Conservation (phyloP, 2,797 vertebrate genomes). For the Pampus argenteus region DNA sequence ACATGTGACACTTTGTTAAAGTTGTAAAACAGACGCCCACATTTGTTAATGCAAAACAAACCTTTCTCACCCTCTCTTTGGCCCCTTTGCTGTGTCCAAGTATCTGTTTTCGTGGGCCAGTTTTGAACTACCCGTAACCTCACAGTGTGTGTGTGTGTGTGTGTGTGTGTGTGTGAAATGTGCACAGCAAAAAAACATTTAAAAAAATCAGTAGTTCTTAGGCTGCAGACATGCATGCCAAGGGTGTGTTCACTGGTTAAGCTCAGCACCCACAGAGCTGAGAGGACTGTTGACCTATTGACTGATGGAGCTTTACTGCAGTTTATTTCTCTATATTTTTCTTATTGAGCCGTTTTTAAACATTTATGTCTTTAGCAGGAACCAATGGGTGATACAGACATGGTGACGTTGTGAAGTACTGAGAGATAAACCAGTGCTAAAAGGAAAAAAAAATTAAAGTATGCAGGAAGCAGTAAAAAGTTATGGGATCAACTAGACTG, state of each 20-base stretch:
- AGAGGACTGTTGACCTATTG: background rate
- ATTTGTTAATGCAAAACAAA: slow-evolving; percentile 1
- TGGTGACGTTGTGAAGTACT: background rate
- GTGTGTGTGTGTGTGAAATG: slow-evolving; percentile 7
- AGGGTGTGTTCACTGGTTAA: slow-evolving; percentile 45
- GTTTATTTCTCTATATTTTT: background rate
- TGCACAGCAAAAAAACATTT: slow-evolving; percentile 8
- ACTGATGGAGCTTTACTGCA: too few species aligned
- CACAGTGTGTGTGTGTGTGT: background rate
- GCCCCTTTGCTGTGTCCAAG: slow-evolving; percentile 17
- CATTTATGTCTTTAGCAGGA: too few species aligned
- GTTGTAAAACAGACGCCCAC: slow-evolving; percentile 2
- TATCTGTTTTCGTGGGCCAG: slow-evolving; percentile 37
- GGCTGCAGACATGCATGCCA: slow-evolving; percentile 43
- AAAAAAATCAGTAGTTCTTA: slow-evolving; percentile 14
- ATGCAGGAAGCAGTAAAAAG: slow-evolving; percentile 5
- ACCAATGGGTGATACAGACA: too few species aligned
- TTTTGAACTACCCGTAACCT: slow-evolving; percentile 22
- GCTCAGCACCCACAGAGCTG: slow-evolving; percentile 1
- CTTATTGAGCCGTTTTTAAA: too few species aligned
- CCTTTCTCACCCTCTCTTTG: background rate
- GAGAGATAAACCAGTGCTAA: background rate
- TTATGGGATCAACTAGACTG: slow-evolving; percentile 3
- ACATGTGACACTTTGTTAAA: background rate
- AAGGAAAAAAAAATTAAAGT: background rate